A percentile compares a stretch with the other conserved stretches of the same genome.
These are phyloP conservation scores for Pogonognathellus flavescens DNA, from an alignment of 1,140 invertebrate species.

Conservation along the genomic window DNA sequence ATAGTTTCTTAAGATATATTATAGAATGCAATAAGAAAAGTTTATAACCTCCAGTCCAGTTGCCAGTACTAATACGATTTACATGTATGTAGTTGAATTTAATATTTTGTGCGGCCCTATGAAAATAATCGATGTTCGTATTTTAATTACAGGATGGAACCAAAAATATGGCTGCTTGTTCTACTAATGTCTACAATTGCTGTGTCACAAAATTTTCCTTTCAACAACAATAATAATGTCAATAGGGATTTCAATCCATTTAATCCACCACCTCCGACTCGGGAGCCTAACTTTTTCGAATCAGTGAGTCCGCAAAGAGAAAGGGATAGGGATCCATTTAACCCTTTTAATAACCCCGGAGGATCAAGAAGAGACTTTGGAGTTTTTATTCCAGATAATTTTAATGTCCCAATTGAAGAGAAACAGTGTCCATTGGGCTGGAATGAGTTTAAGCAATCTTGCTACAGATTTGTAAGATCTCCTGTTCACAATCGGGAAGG, in stretches of 20 bases:
- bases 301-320: constrained; percentile 6
- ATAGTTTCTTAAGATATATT: too few relatives aligned
- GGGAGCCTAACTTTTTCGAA: constrained; percentile 2
- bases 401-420: constrained; percentile 51
- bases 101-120: too few relatives aligned
- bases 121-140: background rate
- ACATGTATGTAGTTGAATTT: too few relatives aligned
- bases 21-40: too few relatives aligned
- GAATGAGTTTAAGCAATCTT: constrained; percentile 81
- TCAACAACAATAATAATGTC: constrained; percentile 17
- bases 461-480: constrained; percentile 90
- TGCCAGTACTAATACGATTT: too few relatives aligned
- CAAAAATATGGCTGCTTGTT: background rate
- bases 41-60: too few relatives aligned
- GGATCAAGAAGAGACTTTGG: background rate
- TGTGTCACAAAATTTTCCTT: constrained; percentile 30
- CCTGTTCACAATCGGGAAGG: constrained; percentile 83
- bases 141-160: background rate
- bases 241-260: constrained; percentile 50
- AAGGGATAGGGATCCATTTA: constrained; percentile 25
- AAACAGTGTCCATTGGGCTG: constrained; percentile 85
- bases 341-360: background rate
- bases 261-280: background rate
- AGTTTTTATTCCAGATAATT: background rate
- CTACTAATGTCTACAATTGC: background rate